phyloP scores from a whole-genome alignment of 1,140 invertebrate species.

The Orchestia grillus region DNA sequence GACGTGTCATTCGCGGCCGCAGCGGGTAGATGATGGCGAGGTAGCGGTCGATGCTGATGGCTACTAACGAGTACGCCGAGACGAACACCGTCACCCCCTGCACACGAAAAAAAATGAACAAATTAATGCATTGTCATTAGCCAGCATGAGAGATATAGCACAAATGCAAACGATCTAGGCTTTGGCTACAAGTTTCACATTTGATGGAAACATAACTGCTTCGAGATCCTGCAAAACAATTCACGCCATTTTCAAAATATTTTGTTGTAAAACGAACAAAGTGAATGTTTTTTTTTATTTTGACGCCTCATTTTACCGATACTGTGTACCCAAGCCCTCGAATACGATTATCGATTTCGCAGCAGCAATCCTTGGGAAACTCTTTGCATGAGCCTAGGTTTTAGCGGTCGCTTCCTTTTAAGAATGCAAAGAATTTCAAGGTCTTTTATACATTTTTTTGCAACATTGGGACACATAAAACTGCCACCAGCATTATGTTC shows the following conservation, averaged over 20 bases:
- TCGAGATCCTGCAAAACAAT: neutral
- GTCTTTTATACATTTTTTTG: neutral
- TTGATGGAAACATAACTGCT: neutral
- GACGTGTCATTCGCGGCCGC: slow-evolving; percentile 82
- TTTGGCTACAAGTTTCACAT: neutral
- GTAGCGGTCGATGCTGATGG: slow-evolving; percentile 88
- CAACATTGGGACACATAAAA: too few species aligned
- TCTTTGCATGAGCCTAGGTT: neutral
- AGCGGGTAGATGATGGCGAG: slow-evolving; percentile 90
- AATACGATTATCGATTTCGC: neutral
- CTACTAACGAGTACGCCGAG: slow-evolving; percentile 86
- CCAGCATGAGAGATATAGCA: neutral
- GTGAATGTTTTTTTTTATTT: neutral
- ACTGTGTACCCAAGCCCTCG: neutral
- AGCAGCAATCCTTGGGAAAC: neutral
- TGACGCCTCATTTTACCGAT: neutral
- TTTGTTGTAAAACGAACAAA: neutral
- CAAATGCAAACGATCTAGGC: neutral
- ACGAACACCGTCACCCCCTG: slow-evolving; percentile 86
- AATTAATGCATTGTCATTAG: neutral
- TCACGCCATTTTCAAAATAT: neutral
- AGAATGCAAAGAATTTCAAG: neutral
- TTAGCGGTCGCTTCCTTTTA: neutral
- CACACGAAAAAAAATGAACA: neutral
- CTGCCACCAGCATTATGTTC: too few species aligned